These are phyloP conservation scores for Trichomalopsis sarcophagae DNA, from an alignment of 1,140 invertebrate species.

Conservation along the genomic window DNA sequence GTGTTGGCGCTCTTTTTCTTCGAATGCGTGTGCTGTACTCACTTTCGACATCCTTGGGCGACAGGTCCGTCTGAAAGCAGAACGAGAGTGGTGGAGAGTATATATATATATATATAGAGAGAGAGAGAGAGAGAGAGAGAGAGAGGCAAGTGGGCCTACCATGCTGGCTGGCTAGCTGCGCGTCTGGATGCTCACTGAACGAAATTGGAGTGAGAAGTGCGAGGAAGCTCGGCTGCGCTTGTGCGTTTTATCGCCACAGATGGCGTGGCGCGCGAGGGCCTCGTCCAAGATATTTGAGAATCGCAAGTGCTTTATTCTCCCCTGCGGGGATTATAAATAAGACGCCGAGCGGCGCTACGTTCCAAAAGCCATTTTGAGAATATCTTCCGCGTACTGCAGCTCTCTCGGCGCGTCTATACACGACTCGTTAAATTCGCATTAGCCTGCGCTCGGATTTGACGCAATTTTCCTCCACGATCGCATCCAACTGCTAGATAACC, in stretches of 20 bases:
- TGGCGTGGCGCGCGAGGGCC: conserved; percentile 74
- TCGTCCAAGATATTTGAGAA: conserved; percentile 68
- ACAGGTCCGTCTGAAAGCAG: conserved; percentile 81
- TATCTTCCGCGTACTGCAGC: not conserved
- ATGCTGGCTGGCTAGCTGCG: conserved; percentile 74
- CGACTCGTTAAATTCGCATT: no score
- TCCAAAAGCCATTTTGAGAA: conserved; percentile 73
- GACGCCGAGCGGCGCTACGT: conserved; percentile 66
- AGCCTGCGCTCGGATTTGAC: no score
- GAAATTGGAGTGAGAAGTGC: conserved; percentile 85
- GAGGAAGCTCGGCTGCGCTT: conserved; percentile 78
- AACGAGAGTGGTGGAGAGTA: conserved; percentile 46
- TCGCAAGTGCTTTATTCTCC: conserved; percentile 48
- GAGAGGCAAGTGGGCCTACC: conserved; percentile 79
- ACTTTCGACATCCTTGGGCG: conserved; percentile 84
- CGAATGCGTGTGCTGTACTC: conserved; percentile 77
- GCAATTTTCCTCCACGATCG: no score
- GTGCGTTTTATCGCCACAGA: conserved; percentile 85
- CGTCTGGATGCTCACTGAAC: conserved; percentile 80
- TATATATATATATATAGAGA: no score
- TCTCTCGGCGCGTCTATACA: no score
- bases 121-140: not conserved
- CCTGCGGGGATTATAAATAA: conserved; percentile 59
- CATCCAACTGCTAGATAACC: no score
- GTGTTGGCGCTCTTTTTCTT: no score